Percentiles rank a stretch among this genome's conserved stretches.
These are phyloP conservation scores for Euwallacea fornicatus DNA, from an alignment of 1,140 invertebrate species.

Conservation along the genomic window DNA sequence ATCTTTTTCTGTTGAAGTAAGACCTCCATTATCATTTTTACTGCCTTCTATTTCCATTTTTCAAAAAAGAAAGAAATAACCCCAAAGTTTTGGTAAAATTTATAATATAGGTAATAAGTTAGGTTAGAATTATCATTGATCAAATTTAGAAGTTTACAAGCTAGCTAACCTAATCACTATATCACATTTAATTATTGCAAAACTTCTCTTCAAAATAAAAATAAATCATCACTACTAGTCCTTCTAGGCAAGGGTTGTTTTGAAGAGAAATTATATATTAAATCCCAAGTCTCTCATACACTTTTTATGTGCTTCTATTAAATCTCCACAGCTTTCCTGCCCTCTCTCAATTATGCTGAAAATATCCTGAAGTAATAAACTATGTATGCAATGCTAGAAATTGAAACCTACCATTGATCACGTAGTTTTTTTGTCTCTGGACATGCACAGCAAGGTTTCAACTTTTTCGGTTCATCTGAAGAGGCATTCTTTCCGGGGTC, in stretches of 20 bases:
- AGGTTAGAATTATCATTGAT: no score
- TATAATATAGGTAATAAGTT: no score
- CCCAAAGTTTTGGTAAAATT: no score
- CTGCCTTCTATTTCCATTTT: no score
- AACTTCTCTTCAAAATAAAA: background rate
- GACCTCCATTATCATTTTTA: no score
- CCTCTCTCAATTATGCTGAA: slow-evolving; percentile 89
- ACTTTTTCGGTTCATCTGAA: slow-evolving; percentile 65
- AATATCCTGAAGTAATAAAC: slow-evolving; percentile 54
- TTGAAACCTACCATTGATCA: slow-evolving; percentile 80
- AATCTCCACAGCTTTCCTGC: slow-evolving; percentile 84
- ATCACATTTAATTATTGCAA: slow-evolving; percentile 1
- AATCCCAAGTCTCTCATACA: slow-evolving; percentile 96
- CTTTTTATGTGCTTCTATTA: slow-evolving; percentile 95
- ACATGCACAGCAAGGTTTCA: slow-evolving; percentile 97
- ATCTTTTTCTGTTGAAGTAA: slow-evolving; percentile 32
- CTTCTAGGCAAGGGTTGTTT: no score
- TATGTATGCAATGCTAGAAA: background rate
- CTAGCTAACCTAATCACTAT: slow-evolving; percentile 23
- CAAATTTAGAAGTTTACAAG: slow-evolving; percentile 21
- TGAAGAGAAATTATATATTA: slow-evolving; percentile 70
- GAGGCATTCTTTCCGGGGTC: slow-evolving; percentile 32
- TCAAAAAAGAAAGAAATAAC: no score
- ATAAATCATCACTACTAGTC: slow-evolving; percentile 5
- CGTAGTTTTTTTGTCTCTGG: slow-evolving; percentile 91